Conservation (phyloP, 2,888 invertebrate genomes). For the Apamea sordens region DNA sequence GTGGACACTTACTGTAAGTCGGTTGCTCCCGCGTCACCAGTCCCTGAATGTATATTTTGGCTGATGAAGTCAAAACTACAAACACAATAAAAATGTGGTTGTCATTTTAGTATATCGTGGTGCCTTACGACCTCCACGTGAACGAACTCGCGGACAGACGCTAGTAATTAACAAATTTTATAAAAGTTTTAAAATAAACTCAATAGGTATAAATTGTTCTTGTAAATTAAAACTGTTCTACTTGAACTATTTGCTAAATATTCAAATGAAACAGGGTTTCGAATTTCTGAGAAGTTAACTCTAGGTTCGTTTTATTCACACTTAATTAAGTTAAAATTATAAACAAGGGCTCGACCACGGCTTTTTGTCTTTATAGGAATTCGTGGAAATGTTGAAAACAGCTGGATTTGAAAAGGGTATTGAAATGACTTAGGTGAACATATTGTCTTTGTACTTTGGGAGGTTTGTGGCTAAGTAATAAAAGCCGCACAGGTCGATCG, state of each 20-base stretch:
- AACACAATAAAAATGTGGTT: no score
- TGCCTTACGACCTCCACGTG: not conserved
- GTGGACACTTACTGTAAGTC: no score
- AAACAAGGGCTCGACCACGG: conserved; percentile 26
- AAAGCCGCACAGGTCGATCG: no score
- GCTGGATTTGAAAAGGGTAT: conserved; percentile 14
- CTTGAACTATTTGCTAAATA: conserved; percentile 47
- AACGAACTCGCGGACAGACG: not conserved
- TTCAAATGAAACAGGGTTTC: conserved; percentile 34
- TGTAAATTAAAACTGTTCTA: conserved; percentile 28
- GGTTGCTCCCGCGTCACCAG: no score
- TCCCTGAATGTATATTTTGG: no score
- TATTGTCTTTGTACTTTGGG: conserved; percentile 2
- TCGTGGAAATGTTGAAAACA: conserved; percentile 15
- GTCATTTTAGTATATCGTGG: not conserved
- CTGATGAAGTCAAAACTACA: no score
- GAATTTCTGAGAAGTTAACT: conserved; percentile 22
- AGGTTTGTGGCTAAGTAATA: not conserved
- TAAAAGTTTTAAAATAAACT: conserved; percentile 4
- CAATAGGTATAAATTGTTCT: conserved; percentile 29
- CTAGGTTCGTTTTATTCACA: conserved; percentile 28
- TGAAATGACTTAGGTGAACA: not conserved
- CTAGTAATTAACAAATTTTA: conserved; percentile 6
- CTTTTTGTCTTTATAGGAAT: conserved; percentile 10
- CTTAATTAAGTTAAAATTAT: conserved; percentile 35